phyloP scores from a whole-genome alignment of 2,113 vertebrate genomes.

The Gobiocypris rarus region DNA sequence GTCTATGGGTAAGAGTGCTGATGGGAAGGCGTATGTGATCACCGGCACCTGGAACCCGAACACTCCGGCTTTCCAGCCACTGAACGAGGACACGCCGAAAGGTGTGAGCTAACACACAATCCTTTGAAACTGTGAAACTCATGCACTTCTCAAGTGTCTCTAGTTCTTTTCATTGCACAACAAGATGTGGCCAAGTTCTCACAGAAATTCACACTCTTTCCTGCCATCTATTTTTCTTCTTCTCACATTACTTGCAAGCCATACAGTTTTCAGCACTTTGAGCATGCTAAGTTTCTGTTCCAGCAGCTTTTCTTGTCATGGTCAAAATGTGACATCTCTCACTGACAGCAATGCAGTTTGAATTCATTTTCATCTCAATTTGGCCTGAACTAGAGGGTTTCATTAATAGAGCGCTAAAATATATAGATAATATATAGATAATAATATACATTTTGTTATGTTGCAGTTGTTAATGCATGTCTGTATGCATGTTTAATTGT shows the following conservation, averaged over 20 bases:
- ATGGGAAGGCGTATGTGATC: constrained; percentile 94
- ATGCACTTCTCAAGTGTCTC: background rate
- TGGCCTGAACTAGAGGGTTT: background rate
- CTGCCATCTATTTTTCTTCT: background rate
- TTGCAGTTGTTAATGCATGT: background rate
- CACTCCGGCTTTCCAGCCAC: constrained; percentile 82
- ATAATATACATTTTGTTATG: background rate
- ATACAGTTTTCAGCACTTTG: background rate
- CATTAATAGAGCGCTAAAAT: background rate
- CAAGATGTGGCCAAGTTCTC: background rate
- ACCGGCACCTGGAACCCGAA: constrained; percentile 97
- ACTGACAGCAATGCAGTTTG: background rate
- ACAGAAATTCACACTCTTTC: background rate
- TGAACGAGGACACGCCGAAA: constrained; percentile 98
- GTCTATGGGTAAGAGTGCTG: constrained; percentile 93
- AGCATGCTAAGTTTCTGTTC: background rate
- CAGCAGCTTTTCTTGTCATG: background rate
- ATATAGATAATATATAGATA: background rate
- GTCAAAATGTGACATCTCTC: background rate
- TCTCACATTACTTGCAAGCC: background rate
- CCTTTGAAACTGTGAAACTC: background rate
- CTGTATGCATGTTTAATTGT: background rate
- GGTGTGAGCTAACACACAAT: constrained; percentile 74
- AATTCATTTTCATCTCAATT: background rate
- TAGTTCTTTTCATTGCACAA: background rate